phyloP scores from a whole-genome alignment of 2,888 invertebrate species.

The Glyphotaelius pellucidus region DNA sequence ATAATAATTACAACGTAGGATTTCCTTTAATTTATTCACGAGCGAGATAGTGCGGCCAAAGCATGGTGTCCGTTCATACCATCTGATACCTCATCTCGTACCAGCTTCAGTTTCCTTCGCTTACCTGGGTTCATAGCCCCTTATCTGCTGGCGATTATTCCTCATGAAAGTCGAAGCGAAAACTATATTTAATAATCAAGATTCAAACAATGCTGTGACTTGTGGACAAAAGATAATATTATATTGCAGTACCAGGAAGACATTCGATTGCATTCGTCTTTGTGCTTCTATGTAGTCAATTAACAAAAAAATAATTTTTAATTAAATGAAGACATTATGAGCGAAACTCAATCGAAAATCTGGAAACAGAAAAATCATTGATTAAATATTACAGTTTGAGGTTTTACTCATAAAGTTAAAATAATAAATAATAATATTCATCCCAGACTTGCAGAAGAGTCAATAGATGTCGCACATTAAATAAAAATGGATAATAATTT shows the following conservation, averaged over 20 bases:
- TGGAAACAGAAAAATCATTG: no score
- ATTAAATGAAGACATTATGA: no score
- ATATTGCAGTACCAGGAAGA: neutral
- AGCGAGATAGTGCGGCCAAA: slow-evolving; percentile 12
- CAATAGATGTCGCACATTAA: no score
- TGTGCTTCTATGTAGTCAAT: neutral
- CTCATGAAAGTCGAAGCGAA: slow-evolving; percentile 5
- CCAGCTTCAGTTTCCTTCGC: neutral
- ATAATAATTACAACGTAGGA: slow-evolving; percentile 12
- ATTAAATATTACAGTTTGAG: no score
- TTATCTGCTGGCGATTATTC: slow-evolving; percentile 34
- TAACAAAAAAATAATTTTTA: neutral
- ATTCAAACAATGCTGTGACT: slow-evolving; percentile 4
- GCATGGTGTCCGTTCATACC: neutral
- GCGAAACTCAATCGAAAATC: no score
- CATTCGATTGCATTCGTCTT: neutral
- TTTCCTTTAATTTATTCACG: slow-evolving; percentile 43
- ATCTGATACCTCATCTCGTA: slow-evolving; percentile 27
- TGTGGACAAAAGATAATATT: slow-evolving; percentile 5
- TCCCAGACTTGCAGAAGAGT: no score
- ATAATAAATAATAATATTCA: no score
- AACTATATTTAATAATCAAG: slow-evolving; percentile 28
- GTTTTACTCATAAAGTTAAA: no score
- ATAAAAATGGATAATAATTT: no score
- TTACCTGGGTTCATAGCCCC: neutral